phyloP scores from a whole-genome alignment of 2,113 vertebrate genomes.

The Cyphomyrus plagiostoma region DNA sequence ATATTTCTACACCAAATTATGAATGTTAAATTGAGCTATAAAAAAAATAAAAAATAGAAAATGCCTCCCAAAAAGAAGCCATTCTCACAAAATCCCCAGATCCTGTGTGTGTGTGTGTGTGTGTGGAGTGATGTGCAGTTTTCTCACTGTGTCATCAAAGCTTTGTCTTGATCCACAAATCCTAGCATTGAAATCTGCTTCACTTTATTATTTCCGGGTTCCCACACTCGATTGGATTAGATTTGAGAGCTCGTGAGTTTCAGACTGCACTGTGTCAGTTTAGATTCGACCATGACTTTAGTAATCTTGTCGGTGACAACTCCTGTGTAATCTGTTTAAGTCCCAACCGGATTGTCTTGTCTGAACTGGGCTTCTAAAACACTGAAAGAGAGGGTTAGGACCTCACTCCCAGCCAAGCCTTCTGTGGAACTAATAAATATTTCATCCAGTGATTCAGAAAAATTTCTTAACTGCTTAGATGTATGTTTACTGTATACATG shows the following conservation, averaged over 20 bases:
- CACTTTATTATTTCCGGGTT: neutral
- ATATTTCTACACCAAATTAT: conserved; percentile 18
- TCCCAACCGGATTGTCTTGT: neutral
- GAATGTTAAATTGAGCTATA: conserved; percentile 18
- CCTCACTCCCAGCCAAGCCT: neutral
- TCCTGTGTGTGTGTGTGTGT: neutral
- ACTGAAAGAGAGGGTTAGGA: neutral
- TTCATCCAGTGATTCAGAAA: neutral
- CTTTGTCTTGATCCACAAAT: neutral
- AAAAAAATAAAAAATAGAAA: no score
- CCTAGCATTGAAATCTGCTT: neutral
- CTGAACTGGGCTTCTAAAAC: neutral
- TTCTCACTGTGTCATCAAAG: neutral
- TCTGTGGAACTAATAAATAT: neutral
- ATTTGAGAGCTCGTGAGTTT: neutral
- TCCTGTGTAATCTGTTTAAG: neutral
- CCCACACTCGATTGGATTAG: neutral
- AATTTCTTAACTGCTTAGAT: neutral
- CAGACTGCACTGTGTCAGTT: neutral
- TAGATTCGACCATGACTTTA: neutral
- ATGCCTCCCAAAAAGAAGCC: neutral
- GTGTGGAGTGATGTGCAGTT: neutral
- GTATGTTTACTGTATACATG: neutral
- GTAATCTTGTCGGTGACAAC: conserved; percentile 8
- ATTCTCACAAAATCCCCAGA: neutral